Conservation (phyloP, 2,113 vertebrate genomes). For the Ursus arctos region DNA sequence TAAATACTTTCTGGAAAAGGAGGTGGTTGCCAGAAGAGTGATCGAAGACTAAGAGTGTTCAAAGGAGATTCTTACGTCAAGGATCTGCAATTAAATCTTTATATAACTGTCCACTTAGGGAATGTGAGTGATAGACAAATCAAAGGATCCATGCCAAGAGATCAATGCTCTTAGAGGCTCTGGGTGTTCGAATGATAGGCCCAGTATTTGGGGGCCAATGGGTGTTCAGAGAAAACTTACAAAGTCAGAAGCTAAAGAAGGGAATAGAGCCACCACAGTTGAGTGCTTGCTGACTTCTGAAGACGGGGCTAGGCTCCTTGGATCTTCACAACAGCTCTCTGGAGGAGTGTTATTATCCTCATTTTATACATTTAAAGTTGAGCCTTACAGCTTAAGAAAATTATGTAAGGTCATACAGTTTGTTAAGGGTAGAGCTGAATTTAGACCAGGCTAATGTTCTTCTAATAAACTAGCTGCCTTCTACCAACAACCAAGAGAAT, state of each 20-base stretch:
- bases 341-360: background rate
- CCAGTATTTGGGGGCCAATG: background rate
- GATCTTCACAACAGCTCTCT: background rate
- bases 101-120: background rate
- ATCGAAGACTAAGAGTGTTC: background rate
- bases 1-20: conserved; percentile 25
- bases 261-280: background rate
- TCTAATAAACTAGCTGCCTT: background rate
- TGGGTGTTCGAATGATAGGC: background rate
- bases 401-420: background rate
- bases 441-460: background rate
- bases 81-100: background rate
- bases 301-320: background rate
- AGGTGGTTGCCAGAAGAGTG: background rate
- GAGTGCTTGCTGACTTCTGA: background rate
- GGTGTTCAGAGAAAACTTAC: background rate
- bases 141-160: background rate
- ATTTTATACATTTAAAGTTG: background rate
- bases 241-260: background rate
- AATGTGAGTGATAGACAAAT: background rate
- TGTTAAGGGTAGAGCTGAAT: background rate
- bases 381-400: background rate
- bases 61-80: conserved; percentile 17
- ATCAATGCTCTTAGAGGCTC: background rate
- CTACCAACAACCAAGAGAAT: background rate